These are phyloP conservation scores for Bufo bufo DNA, from an alignment of 2,113 vertebrate genomes.

Conservation along the genomic window DNA sequence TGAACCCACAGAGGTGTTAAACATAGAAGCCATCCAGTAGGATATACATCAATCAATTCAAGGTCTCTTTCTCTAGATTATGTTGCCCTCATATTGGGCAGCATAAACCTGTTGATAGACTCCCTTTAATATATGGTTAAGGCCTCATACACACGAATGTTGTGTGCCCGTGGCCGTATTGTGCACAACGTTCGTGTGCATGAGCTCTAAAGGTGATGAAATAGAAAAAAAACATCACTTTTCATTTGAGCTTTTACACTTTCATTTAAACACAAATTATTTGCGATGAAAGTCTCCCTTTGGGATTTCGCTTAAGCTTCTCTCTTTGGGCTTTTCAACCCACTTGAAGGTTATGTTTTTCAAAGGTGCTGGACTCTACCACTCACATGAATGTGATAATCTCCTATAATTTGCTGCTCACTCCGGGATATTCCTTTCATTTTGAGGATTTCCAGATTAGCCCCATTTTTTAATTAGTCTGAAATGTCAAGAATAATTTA, in stretches of 20 bases:
- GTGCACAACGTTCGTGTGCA: too few relatives aligned
- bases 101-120: too few relatives aligned
- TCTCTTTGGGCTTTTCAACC: conserved; percentile 21
- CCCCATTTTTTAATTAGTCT: conserved; percentile 61
- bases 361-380: conserved; percentile 64
- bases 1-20: too few relatives aligned
- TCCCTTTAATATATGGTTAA: too few relatives aligned
- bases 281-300: neutral
- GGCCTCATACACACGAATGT: too few relatives aligned
- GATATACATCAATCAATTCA: too few relatives aligned
- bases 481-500: conserved; percentile 57
- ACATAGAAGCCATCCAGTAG: too few relatives aligned
- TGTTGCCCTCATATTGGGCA: too few relatives aligned
- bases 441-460: conserved; percentile 67
- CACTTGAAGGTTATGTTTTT: conserved; percentile 62
- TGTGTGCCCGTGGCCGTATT: too few relatives aligned
- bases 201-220: neutral
- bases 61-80: too few relatives aligned
- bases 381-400: conserved; percentile 71
- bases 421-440: conserved; percentile 62
- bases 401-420: conserved; percentile 63
- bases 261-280: neutral
- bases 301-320: neutral
- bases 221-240: neutral
- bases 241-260: neutral